Base-by-base conservation (phyloP, 23 tunicate genomes). In the Trididemnum nubilum region DNA sequence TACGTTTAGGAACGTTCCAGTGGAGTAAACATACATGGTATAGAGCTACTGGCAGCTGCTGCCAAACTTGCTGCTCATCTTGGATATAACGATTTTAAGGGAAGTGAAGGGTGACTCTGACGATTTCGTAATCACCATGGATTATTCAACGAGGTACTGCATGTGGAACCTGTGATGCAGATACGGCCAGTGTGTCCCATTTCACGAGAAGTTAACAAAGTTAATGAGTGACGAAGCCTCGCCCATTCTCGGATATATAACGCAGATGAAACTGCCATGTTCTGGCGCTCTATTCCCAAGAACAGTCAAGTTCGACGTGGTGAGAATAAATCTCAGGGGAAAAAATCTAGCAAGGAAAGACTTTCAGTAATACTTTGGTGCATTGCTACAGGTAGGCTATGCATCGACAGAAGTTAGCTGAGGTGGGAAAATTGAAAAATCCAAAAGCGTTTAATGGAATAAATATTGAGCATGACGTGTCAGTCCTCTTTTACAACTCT, bases 111-210 rank as follows among this genome's bases (percentile, higher is more conserved):
- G 39, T 69, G 75, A 38, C 39, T 32, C 32, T 69, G 38, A 38
- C 75, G 39, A 69, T 69, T 69, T 38, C 19, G 39, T 2, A 69
- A 69, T 32, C 38, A 38, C 39, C 75, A 69, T 69, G 39, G 75
- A 69, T 69, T 69, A 69, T 69, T 69, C n/a, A 69, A 69, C 75
- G 39, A 69, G 75, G 75, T 69, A 38, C 75, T 69, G 75, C 75
- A 69, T 69, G 75, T n/a, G n/a, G n/a, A n/a, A n/a, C n/a, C n/a
- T n/a, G 75, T 33, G 38, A 69, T 7, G 75, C 75, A 7, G 75
- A 12, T 69, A 23, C 69, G 69, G 23, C 27, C 23, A 28, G 19
- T n/a, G n/a, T 7, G 69, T 28, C 69, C 69, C 69, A 63, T 63
- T 63, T 63, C 69, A 28, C 69, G 28, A 63, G 69, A 63, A 63